Evolutionary conservation across 2,797 vertebrate species (phyloP), one percentile per base, ranked within the genome.

Genomic region (Etheostoma perlongum): DNA sequence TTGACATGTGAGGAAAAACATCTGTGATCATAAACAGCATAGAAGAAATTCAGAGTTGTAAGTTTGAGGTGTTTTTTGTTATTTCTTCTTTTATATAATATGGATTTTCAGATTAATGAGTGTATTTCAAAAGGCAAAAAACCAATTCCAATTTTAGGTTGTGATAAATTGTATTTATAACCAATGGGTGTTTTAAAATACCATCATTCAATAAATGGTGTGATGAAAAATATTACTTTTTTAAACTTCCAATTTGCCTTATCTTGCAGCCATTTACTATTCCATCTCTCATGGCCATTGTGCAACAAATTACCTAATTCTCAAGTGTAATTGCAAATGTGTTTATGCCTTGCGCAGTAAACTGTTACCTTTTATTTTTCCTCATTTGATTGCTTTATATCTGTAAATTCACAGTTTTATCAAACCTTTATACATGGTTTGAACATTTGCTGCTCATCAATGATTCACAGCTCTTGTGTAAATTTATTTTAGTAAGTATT

Each of bases 221-320:
- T 53, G n/a, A 58, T 57, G 9, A 59, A 46, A 65, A 77, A 76
- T 27, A 44, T 42, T 10, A 16, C 0, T 47, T 40, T 63, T 54
- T 72, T 40, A 47, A 72, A 49, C 7, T 23, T 60, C 21, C 25
- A 61, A 48, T 86, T 64, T 78, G 15, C 66, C 53, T 64, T 13
- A 53, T 79, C 68, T 70, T 54, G 30, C 48, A 53, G 44, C 65
- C 21, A 62, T 66, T 46, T 66, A 42, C 55, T 63, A 49, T 59
- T 46, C 10, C 40, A 30, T 67, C 27, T 53, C 54, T 51, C 10
- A 40, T 42, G 33, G 33, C 25, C 44, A 27, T 58, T 68, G 21
- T 79, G 42, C 64, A 62, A 23, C 19, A 72, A 72, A 75, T 84
- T 4, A 33, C 60, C 69, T 58, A 42, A 74, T 64, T 18, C 33